phyloP scores from a whole-genome alignment of 2,113 vertebrate genomes.

The Caranx melampygus region DNA sequence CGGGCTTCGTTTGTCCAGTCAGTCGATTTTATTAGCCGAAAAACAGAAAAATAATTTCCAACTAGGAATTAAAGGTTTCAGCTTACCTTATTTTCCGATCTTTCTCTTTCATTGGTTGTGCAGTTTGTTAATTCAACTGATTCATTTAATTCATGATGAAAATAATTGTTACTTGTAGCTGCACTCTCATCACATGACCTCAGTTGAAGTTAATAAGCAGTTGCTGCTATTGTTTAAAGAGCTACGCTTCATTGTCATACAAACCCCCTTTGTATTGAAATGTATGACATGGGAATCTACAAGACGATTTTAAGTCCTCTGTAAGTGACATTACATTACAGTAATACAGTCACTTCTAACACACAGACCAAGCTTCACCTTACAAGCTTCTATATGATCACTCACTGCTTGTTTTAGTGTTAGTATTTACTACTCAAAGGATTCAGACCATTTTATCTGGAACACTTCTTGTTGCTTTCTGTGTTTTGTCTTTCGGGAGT shows the following conservation, averaged over 20 bases:
- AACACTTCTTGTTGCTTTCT: conserved; percentile 4
- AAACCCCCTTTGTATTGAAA: background rate
- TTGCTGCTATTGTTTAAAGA: background rate
- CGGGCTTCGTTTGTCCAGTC: background rate
- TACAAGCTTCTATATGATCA: background rate
- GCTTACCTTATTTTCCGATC: no score
- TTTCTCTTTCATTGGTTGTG: no score
- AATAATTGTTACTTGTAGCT: background rate
- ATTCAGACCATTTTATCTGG: background rate
- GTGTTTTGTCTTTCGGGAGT: background rate
- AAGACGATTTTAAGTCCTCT: background rate
- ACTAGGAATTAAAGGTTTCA: no score
- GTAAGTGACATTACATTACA: background rate
- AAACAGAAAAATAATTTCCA: background rate
- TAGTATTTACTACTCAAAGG: background rate
- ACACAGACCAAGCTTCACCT: background rate
- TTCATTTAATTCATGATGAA: background rate
- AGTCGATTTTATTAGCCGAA: background rate
- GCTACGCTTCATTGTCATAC: background rate
- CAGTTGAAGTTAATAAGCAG: background rate
- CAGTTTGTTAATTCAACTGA: background rate
- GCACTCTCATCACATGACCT: background rate
- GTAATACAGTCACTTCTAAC: background rate
- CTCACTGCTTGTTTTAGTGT: background rate
- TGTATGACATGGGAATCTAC: background rate